phyloP scores from a whole-genome alignment of 2,797 vertebrate species.

The Hippocampus kuda region DNA sequence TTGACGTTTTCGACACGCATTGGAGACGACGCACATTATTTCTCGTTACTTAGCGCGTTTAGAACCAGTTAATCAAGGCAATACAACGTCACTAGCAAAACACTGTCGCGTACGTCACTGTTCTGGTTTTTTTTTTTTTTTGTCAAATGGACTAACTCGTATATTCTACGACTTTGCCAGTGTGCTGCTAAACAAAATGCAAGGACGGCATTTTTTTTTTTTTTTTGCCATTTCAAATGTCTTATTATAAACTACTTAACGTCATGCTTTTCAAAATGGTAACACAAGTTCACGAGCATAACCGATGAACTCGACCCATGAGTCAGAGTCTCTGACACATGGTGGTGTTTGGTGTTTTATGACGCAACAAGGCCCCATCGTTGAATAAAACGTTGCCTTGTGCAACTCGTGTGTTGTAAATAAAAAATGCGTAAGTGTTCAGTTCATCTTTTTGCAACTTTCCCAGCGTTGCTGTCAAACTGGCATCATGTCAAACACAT shows the following conservation, averaged over 20 bases:
- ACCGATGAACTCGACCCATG: neutral
- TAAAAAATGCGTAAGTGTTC: too few species aligned
- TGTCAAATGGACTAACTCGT: neutral
- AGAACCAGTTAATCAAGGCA: neutral
- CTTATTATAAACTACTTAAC: neutral
- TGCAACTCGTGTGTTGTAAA: neutral
- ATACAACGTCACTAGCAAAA: neutral
- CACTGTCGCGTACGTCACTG: neutral
- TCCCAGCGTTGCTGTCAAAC: slow-evolving; percentile 16
- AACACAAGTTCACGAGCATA: neutral
- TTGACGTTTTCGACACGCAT: neutral
- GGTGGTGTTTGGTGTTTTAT: neutral
- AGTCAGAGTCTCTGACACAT: neutral
- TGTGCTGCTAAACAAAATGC: neutral
- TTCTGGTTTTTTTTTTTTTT: neutral
- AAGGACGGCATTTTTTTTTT: too few species aligned
- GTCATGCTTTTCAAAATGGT: neutral
- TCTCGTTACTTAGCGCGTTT: neutral
- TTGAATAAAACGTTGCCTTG: neutral
- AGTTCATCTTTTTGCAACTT: slow-evolving; percentile 11
- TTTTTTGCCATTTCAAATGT: too few species aligned
- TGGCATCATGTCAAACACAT: slow-evolving; percentile 78
- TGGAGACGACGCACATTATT: too few species aligned
- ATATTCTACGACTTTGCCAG: neutral
- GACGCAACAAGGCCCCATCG: neutral